Conservation (phyloP, 2,797 vertebrate genomes). For the Heteromormyrus szaboi region DNA sequence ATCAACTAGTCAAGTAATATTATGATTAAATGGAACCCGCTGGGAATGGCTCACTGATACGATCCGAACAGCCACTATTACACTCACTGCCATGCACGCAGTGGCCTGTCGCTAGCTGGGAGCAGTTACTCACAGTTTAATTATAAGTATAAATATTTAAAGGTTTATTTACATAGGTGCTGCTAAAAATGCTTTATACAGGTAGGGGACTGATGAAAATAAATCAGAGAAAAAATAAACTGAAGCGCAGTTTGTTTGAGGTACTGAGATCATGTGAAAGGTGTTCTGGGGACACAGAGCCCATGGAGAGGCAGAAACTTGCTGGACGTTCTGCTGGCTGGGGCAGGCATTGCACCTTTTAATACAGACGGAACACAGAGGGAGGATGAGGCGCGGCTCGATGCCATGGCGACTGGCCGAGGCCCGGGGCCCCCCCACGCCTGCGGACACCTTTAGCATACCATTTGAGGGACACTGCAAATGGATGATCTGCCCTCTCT, state of each 20-base stretch:
- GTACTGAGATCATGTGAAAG: not conserved
- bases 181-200: not conserved
- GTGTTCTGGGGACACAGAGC: not conserved
- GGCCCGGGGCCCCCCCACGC: conserved; percentile 46
- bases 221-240: not conserved
- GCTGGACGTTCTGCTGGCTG: not conserved
- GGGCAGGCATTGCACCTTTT: conserved; percentile 60
- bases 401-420: conserved; percentile 39
- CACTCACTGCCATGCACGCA: not conserved
- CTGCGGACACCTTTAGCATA: conserved; percentile 44
- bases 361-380: conserved; percentile 48
- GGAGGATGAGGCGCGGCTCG: conserved; percentile 51
- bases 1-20: not conserved
- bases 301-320: not conserved
- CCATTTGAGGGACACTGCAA: conserved; percentile 66
- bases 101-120: not conserved
- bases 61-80: not conserved
- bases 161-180: not conserved
- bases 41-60: not conserved
- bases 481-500: conserved; percentile 60
- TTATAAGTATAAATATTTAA: not conserved
- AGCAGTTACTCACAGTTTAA: not conserved
- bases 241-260: not conserved
- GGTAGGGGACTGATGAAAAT: not conserved
- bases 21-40: not conserved